Evolutionary conservation across 2,113 vertebrate species (phyloP).

Genomic region (Martes martes): DNA sequence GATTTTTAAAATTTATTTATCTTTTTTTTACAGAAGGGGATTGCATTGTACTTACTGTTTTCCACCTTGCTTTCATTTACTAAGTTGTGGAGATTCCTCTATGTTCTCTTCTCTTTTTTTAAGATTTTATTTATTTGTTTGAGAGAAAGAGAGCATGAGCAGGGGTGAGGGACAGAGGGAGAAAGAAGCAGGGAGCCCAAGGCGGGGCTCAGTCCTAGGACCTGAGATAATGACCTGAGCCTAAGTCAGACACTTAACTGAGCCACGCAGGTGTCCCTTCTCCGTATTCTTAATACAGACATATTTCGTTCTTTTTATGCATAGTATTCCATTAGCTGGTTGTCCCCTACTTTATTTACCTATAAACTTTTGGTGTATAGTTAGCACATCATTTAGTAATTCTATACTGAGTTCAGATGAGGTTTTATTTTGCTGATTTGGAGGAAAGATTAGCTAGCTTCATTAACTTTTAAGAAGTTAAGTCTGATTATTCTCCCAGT

Average conservation of each 20-base stretch:
- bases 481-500: neutral
- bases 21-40: neutral
- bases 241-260: no score
- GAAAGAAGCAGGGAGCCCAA: neutral
- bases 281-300: neutral
- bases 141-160: neutral
- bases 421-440: constrained; percentile 28
- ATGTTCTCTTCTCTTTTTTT: neutral
- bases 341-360: neutral
- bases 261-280: neutral
- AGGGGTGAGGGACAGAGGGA: neutral
- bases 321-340: neutral
- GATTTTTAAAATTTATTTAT: neutral
- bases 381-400: neutral
- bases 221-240: no score
- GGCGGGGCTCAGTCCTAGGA: no score
- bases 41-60: neutral
- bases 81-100: neutral
- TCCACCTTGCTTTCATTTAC: neutral
- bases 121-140: neutral
- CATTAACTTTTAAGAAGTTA: neutral
- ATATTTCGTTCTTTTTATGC: neutral
- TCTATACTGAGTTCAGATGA: neutral
- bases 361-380: neutral
- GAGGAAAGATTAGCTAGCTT: neutral